phyloP scores from a whole-genome alignment of 2,888 invertebrate genomes.

The Drosophila meridionalis region DNA sequence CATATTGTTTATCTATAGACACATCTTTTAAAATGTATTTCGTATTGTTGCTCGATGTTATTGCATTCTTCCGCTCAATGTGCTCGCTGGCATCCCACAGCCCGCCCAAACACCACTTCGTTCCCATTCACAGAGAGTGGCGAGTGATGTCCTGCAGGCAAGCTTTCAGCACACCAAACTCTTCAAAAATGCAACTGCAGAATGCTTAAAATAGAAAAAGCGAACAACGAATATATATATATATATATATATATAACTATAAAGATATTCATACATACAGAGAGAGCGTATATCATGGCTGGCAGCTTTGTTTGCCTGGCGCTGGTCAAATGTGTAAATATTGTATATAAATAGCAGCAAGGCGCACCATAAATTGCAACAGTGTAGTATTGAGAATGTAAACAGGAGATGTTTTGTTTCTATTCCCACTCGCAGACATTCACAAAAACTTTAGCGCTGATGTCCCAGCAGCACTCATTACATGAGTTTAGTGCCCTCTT shows the following conservation, averaged over 20 bases:
- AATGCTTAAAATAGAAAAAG: neutral
- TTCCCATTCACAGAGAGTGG: slow-evolving; percentile 41
- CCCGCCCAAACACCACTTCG: neutral
- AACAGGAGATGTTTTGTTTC: slow-evolving; percentile 76
- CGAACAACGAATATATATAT: slow-evolving; percentile 9
- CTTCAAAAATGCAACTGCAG: slow-evolving; percentile 54
- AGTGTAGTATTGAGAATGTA: slow-evolving; percentile 69
- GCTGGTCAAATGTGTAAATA: slow-evolving; percentile 40
- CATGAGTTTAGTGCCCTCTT: slow-evolving; percentile 24
- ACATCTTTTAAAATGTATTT: slow-evolving; percentile 26
- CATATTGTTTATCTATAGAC: slow-evolving; percentile 6
- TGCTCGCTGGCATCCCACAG: slow-evolving; percentile 20
- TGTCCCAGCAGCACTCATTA: slow-evolving; percentile 17
- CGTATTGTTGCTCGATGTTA: slow-evolving; percentile 54
- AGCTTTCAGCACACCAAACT: slow-evolving; percentile 66
- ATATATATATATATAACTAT: neutral
- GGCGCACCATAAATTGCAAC: slow-evolving; percentile 73
- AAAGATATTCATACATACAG: neutral
- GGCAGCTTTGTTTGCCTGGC: slow-evolving; percentile 23
- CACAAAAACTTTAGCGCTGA: slow-evolving; percentile 4
- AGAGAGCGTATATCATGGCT: slow-evolving; percentile 30
- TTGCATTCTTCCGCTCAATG: slow-evolving; percentile 72
- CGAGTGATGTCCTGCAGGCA: slow-evolving; percentile 76
- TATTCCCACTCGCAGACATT: slow-evolving; percentile 32
- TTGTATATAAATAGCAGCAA: slow-evolving; percentile 42